phyloP scores from a whole-genome alignment of 2,113 vertebrate species.

The Cryptomyrus ogoouensis region DNA sequence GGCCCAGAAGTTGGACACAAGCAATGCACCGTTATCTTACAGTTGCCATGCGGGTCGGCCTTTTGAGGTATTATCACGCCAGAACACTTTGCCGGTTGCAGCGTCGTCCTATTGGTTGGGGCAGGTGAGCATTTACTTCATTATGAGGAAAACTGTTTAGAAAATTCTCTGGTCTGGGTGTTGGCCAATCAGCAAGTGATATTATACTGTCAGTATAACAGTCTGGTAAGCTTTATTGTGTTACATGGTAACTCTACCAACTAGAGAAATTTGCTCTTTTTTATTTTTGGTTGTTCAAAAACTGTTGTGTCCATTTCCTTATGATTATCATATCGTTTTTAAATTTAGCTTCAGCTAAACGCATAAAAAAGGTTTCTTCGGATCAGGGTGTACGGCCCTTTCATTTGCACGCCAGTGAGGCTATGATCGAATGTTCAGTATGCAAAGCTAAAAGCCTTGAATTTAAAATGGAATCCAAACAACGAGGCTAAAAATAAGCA shows the following conservation, averaged over 20 bases:
- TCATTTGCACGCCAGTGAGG: slow-evolving; percentile 22
- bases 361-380: neutral
- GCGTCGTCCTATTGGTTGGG: neutral
- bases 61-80: neutral
- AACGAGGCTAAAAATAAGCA: slow-evolving; percentile 20
- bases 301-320: neutral
- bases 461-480: slow-evolving; percentile 38
- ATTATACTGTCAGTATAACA: neutral
- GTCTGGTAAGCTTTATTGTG: neutral
- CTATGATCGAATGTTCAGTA: slow-evolving; percentile 25
- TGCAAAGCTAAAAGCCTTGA: slow-evolving; percentile 28
- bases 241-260: neutral
- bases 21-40: neutral
- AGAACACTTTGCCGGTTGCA: neutral
- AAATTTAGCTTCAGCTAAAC: slow-evolving; percentile 1
- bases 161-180: neutral
- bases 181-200: neutral
- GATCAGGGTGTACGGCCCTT: neutral
- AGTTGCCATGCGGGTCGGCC: neutral
- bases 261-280: neutral
- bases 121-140: neutral
- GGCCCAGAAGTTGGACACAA: neutral
- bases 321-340: neutral
- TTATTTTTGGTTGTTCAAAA: neutral
- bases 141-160: neutral